Conservation (phyloP, 2,888 invertebrate genomes). For the Ormyrus rosae region DNA sequence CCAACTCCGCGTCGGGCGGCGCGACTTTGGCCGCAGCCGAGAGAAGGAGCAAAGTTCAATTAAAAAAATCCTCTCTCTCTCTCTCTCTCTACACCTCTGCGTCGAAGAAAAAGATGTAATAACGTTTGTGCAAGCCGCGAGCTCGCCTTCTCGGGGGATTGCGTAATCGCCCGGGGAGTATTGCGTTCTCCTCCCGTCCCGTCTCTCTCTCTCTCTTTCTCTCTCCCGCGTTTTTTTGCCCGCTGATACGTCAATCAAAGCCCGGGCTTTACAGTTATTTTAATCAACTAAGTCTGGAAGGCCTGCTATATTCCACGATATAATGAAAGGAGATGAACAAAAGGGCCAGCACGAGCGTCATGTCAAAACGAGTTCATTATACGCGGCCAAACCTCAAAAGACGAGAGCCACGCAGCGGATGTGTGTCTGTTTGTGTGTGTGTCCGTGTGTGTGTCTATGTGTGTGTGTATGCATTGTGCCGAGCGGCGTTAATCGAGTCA, state of each 20-base stretch:
- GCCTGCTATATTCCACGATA: constrained; percentile 43
- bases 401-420: constrained; percentile 1
- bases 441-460: neutral
- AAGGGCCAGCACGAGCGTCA: constrained; percentile 57
- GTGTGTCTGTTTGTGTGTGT: neutral
- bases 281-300: constrained; percentile 68
- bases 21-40: neutral
- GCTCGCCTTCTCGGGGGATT: constrained; percentile 45
- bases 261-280: constrained; percentile 66
- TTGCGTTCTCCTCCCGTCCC: constrained; percentile 44
- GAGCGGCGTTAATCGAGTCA: constrained; percentile 57
- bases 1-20: too few relatives aligned
- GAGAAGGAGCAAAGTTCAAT: neutral
- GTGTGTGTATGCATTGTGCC: constrained; percentile 39
- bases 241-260: constrained; percentile 68
- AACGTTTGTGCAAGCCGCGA: constrained; percentile 36
- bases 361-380: constrained; percentile 72
- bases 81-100: neutral
- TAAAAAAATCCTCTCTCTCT: neutral
- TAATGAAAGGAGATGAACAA: constrained; percentile 54
- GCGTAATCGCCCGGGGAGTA: constrained; percentile 60
- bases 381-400: constrained; percentile 56
- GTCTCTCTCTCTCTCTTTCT: neutral
- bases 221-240: constrained; percentile 57
- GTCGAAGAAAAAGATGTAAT: neutral